phyloP scores from a whole-genome alignment of 1,140 invertebrate species.

The Medauroidea extradentata region DNA sequence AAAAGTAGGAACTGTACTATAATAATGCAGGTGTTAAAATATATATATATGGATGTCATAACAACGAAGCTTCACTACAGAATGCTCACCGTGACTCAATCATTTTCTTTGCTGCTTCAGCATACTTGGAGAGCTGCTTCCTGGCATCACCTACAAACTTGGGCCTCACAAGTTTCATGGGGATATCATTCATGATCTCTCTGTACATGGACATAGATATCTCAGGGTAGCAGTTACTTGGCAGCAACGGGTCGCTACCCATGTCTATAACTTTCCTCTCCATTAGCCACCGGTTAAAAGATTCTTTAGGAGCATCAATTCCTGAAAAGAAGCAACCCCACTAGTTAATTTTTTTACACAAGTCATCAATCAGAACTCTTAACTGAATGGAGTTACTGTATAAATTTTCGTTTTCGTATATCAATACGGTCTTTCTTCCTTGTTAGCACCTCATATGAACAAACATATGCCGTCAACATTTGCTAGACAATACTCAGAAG shows the following conservation, averaged over 20 bases:
- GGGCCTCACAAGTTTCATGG: conserved; percentile 89
- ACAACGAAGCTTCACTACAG: too few species aligned
- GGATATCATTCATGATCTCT: conserved; percentile 98
- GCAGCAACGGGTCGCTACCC: conserved; percentile 82
- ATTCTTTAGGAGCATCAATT: conserved; percentile 93
- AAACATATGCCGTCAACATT: too few species aligned
- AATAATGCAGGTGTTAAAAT: too few species aligned
- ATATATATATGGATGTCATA: too few species aligned
- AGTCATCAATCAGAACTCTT: too few species aligned
- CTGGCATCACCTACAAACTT: conserved; percentile 94
- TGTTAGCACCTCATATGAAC: too few species aligned
- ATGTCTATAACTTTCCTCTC: conserved; percentile 89
- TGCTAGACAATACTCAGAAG: too few species aligned
- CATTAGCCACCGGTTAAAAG: conserved; percentile 94
- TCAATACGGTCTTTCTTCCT: too few species aligned
- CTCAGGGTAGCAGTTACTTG: conserved; percentile 86
- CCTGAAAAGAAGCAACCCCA: conserved; percentile 45
- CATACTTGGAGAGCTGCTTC: conserved; percentile 93
- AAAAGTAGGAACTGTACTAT: too few species aligned
- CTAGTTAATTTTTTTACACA: background rate
- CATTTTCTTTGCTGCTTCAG: conserved; percentile 94
- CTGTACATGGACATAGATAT: conserved; percentile 93
- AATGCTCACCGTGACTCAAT: conserved; percentile 71
- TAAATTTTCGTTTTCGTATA: too few species aligned
- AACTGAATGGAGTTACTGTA: too few species aligned